phyloP scores from a whole-genome alignment of 2,113 vertebrate species.

The Pontoporia blainvillei region DNA sequence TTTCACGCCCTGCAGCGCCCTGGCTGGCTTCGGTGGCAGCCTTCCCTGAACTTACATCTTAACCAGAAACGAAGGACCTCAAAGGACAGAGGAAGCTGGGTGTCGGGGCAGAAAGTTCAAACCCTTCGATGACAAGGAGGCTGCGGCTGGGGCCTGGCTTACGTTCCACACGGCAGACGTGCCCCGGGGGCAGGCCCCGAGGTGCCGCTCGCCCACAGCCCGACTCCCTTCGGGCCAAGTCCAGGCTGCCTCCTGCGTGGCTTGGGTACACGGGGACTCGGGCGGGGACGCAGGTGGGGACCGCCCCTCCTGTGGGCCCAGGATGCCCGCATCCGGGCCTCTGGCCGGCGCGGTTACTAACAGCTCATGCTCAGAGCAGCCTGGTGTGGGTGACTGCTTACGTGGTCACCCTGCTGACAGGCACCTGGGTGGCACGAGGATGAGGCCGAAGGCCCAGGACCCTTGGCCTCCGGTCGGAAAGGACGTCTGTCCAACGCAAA shows the following conservation, averaged over 20 bases:
- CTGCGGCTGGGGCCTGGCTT: neutral
- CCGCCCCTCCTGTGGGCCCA: neutral
- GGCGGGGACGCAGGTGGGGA: neutral
- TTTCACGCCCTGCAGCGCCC: neutral
- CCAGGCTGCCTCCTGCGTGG: neutral
- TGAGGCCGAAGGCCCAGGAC: neutral
- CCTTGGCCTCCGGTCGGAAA: neutral
- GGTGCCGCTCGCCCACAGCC: neutral
- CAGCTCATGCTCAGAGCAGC: neutral
- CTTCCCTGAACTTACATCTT: neutral
- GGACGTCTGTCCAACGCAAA: neutral
- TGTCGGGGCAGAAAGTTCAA: neutral
- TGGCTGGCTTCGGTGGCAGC: neutral
- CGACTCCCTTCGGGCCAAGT: neutral
- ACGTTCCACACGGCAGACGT: too few relatives aligned
- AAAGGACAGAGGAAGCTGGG: neutral
- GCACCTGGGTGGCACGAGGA: neutral
- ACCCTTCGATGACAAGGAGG: neutral
- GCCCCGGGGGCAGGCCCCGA: neutral
- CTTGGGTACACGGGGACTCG: rapidly evolving
- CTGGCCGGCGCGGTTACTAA: neutral
- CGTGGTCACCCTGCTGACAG: neutral
- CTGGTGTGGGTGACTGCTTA: neutral
- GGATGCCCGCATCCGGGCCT: neutral
- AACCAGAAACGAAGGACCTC: neutral